Evolutionary conservation across 2,888 invertebrate species (phyloP).

Genomic region (Athalia cordata): DNA sequence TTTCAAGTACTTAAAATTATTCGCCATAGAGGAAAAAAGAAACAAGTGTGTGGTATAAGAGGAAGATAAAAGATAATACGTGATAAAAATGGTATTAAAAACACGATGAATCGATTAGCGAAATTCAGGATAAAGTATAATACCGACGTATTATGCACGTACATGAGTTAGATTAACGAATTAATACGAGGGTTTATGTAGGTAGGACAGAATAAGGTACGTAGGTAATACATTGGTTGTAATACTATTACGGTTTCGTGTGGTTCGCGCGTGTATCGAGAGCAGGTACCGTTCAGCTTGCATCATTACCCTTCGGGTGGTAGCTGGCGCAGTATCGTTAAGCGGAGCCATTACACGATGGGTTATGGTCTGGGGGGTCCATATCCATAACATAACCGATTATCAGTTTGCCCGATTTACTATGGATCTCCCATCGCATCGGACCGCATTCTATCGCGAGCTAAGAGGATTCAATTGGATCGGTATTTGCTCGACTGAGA

Average conservation of each 20-base stretch:
- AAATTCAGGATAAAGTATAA: too few relatives aligned
- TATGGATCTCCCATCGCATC: background rate
- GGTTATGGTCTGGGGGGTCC: conserved; percentile 16
- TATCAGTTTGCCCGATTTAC: conserved; percentile 42
- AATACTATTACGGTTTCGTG: background rate
- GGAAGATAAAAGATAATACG: too few relatives aligned
- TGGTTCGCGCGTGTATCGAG: conserved; percentile 11
- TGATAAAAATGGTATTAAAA: too few relatives aligned
- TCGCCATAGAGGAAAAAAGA: too few relatives aligned
- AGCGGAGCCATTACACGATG: conserved; percentile 24
- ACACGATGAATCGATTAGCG: too few relatives aligned
- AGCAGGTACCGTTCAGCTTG: conserved; percentile 22
- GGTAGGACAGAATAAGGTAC: too few relatives aligned
- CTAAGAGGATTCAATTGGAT: conserved; percentile 33
- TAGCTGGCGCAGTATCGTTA: conserved; percentile 32
- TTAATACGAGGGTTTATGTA: too few relatives aligned
- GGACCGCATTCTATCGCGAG: background rate
- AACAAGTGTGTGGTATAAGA: too few relatives aligned
- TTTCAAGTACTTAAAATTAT: too few relatives aligned
- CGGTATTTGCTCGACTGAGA: background rate
- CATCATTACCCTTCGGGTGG: conserved; percentile 35
- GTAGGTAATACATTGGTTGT: background rate
- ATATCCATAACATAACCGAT: conserved; percentile 44
- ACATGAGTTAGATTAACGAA: too few relatives aligned
- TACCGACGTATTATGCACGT: too few relatives aligned